A percentile compares a stretch with the other conserved stretches of the same genome.
Conservation (phyloP, 30 jellyfish, hydroid and myxozoan species). For the Sanderia malayensis region DNA sequence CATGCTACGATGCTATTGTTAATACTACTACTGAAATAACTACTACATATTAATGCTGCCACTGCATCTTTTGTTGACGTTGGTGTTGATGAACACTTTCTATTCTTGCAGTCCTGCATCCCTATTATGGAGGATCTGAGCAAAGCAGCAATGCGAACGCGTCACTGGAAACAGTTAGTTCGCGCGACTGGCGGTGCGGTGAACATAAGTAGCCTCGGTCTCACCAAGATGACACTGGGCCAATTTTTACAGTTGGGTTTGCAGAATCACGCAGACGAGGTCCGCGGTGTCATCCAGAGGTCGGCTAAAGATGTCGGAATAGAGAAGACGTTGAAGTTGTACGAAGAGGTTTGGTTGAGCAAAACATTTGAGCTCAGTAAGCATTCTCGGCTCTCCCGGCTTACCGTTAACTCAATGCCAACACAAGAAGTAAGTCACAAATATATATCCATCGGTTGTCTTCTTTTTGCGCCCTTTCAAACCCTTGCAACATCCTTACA, state of each 20-base stretch:
- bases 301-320: slow-evolving; percentile 81
- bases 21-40: not conserved
- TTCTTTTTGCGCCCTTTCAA: too few relatives aligned
- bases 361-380: slow-evolving; percentile 69
- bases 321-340: slow-evolving; percentile 74
- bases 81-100: not conserved
- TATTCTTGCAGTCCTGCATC: slow-evolving; percentile 62
- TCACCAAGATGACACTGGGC: slow-evolving; percentile 71
- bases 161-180: slow-evolving; percentile 86
- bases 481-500: too few relatives aligned
- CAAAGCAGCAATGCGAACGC: slow-evolving; percentile 85
- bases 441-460: too few relatives aligned
- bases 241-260: slow-evolving; percentile 66
- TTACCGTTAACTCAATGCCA: slow-evolving; percentile 6
- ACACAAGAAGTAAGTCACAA: slow-evolving; percentile 56
- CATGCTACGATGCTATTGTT: not conserved
- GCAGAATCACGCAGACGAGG: slow-evolving; percentile 88
- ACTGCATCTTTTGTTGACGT: not conserved
- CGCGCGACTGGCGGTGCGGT: slow-evolving; percentile 83
- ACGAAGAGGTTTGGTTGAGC: slow-evolving; percentile 89
- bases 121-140: slow-evolving; percentile 86
- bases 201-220: slow-evolving; percentile 65
- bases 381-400: slow-evolving; percentile 61
- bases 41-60: not conserved
- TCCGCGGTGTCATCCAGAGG: slow-evolving; percentile 67